These are phyloP conservation scores for Drosophila ustulata DNA, from an alignment of 2,888 invertebrate species.

Conservation along the genomic window DNA sequence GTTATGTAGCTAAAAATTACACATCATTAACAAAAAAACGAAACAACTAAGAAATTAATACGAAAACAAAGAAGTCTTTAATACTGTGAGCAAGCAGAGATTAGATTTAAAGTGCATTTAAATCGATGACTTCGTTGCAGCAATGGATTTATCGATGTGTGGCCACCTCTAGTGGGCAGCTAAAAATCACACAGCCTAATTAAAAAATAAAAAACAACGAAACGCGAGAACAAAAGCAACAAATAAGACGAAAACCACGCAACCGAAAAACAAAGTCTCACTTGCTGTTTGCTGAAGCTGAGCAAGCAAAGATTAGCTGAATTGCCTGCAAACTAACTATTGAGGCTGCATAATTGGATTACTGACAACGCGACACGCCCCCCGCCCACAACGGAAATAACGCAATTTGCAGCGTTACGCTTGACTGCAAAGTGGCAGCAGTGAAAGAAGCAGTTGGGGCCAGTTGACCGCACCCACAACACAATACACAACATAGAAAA, in stretches of 20 bases:
- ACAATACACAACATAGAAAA: slow-evolving; percentile 36
- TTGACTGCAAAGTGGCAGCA: slow-evolving; percentile 40
- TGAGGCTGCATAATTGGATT: slow-evolving; percentile 54
- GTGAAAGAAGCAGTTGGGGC: slow-evolving; percentile 24
- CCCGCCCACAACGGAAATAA: slow-evolving; percentile 29
- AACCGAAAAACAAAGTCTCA: slow-evolving; percentile 1
- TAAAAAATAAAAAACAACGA: slow-evolving; percentile 38
- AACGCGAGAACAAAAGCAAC: slow-evolving; percentile 37
- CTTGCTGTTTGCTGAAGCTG: slow-evolving; percentile 4
- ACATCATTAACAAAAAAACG: no score
- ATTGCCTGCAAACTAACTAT: slow-evolving; percentile 20
- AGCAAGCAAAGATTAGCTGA: neutral
- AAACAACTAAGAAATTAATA: no score
- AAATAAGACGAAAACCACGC: slow-evolving; percentile 26
- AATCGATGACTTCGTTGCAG: no score
- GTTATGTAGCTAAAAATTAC: no score
- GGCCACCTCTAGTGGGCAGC: neutral
- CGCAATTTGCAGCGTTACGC: slow-evolving; percentile 37
- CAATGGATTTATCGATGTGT: neutral
- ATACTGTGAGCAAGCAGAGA: no score
- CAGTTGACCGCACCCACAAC: slow-evolving; percentile 48
- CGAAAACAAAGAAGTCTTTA: no score
- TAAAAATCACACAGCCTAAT: slow-evolving; percentile 37
- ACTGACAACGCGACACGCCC: slow-evolving; percentile 52
- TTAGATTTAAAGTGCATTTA: no score